phyloP scores from a whole-genome alignment of 2,113 vertebrate genomes.

The Microcebus tavaratra region DNA sequence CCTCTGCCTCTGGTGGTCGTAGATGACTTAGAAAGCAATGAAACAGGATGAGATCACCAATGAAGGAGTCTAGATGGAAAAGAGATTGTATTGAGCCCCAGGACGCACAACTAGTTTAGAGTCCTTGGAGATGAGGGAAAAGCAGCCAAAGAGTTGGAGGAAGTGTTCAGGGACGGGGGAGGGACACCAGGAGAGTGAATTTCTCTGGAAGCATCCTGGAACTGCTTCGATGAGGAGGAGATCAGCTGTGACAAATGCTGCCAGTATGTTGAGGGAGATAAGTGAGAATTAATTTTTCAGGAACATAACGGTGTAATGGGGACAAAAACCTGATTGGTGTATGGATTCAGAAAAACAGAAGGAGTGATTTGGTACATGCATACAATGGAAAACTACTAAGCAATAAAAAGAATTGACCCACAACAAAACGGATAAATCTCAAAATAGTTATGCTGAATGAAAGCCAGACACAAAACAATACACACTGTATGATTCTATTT shows the following conservation, averaged over 20 bases:
- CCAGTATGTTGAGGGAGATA: background rate
- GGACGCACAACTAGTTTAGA: background rate
- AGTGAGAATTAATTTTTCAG: background rate
- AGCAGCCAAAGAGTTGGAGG: background rate
- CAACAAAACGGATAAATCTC: background rate
- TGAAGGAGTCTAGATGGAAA: background rate
- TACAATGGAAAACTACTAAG: background rate
- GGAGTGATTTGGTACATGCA: background rate
- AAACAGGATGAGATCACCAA: background rate
- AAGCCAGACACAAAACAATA: background rate
- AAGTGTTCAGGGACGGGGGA: background rate
- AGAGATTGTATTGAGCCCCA: background rate
- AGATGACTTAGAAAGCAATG: background rate
- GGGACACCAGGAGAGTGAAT: background rate
- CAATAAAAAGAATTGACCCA: background rate
- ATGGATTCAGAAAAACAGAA: background rate
- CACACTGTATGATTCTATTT: background rate
- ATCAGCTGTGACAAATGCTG: background rate
- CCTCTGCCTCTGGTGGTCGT: background rate
- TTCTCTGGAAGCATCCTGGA: background rate
- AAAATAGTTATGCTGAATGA: background rate
- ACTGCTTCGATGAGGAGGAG: background rate
- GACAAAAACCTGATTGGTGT: background rate
- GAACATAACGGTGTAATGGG: background rate
- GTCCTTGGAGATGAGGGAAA: background rate